These are phyloP conservation scores for Sebastes iracundus DNA, from an alignment of 2,797 vertebrate genomes.

Conservation along the genomic window DNA sequence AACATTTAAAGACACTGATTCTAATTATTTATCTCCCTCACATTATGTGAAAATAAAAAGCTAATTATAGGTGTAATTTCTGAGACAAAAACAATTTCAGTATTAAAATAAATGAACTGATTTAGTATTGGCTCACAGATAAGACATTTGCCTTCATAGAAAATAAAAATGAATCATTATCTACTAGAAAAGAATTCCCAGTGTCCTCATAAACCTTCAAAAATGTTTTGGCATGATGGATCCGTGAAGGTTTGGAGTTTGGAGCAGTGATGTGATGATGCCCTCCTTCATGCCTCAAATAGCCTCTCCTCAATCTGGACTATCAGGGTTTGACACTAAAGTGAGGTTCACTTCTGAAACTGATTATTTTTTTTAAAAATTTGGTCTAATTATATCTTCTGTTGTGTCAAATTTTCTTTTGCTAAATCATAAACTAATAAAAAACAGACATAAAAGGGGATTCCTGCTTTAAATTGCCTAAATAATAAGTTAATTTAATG, in stretches of 20 bases:
- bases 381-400: too few species aligned
- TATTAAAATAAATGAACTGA: not conserved
- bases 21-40: not conserved
- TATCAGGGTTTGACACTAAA: constrained; percentile 13
- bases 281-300: constrained; percentile 59
- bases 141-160: not conserved
- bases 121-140: not conserved
- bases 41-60: not conserved
- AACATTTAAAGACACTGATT: not conserved
- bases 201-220: not conserved
- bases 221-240: too few species aligned
- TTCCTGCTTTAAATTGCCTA: not conserved
- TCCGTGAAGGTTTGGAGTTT: constrained; percentile 11
- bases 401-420: not conserved
- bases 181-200: not conserved
- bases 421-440: not conserved
- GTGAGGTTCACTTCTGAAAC: not conserved
- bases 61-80: not conserved
- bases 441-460: too few species aligned
- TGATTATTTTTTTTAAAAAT: too few species aligned
- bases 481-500: not conserved
- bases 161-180: not conserved
- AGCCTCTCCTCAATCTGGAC: constrained; percentile 21
- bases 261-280: constrained; percentile 57
- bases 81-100: not conserved